Conservation (phyloP, 2,113 vertebrate genomes). For the Noturus placidus region DNA sequence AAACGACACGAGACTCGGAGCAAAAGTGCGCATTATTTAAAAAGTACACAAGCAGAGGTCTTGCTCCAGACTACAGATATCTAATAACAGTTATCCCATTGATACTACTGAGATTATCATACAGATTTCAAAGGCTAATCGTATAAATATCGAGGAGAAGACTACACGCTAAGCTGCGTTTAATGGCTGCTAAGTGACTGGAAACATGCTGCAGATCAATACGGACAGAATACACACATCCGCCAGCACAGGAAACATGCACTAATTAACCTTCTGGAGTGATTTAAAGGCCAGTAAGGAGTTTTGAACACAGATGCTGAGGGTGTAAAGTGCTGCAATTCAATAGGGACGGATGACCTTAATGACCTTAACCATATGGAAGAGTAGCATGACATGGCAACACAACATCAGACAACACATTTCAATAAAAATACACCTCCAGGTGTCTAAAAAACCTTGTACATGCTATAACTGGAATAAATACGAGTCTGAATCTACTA, state of each 20-base stretch:
- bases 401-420: neutral
- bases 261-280: conserved; percentile 19
- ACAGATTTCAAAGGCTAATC: neutral
- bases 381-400: conserved; percentile 15
- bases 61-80: neutral
- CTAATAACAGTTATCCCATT: neutral
- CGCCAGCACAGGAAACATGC: neutral
- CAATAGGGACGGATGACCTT: conserved; percentile 47
- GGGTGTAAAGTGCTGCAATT: conserved; percentile 52
- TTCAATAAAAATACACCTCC: neutral
- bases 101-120: neutral
- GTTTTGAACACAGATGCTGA: conserved; percentile 58
- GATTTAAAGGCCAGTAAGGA: conserved; percentile 34
- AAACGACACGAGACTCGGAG: neutral
- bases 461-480: neutral
- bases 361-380: conserved; percentile 59
- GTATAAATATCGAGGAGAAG: neutral
- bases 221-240: neutral
- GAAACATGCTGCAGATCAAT: conserved; percentile 7
- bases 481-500: conserved; percentile 25
- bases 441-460: neutral
- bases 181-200: neutral
- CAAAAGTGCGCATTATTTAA: neutral
- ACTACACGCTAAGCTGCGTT: neutral
- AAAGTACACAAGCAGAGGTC: neutral